Evolutionary conservation across 2,888 invertebrate species (phyloP).

Genomic region (Malthinus flaveolus): DNA sequence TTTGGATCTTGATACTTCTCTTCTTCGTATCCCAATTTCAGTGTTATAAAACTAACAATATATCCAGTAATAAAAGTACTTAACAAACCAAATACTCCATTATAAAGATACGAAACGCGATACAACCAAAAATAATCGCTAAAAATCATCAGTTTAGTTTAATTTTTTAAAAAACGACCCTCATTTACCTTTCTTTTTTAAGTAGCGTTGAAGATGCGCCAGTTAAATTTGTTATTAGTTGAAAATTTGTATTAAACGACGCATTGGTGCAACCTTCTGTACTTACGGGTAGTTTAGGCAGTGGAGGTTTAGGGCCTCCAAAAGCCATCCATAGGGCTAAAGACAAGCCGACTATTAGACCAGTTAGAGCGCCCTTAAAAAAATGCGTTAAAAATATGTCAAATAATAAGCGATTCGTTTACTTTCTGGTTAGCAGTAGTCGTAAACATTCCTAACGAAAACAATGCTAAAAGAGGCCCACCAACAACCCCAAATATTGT

Average conservation of each 20-base stretch:
- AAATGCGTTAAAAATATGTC: no score
- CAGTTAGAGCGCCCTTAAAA: conserved; percentile 69
- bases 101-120: conserved; percentile 75
- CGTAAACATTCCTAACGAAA: conserved; percentile 83
- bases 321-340: conserved; percentile 84
- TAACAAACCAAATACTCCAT: conserved; percentile 61
- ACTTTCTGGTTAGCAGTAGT: conserved; percentile 72
- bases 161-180: background rate
- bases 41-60: conserved; percentile 54
- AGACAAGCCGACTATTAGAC: conserved; percentile 65
- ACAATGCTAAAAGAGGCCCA: conserved; percentile 83
- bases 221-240: no score
- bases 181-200: conserved; percentile 1
- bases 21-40: background rate
- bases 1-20: background rate
- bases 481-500: conserved; percentile 88
- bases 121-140: conserved; percentile 66
- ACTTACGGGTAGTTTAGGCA: conserved; percentile 60
- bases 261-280: conserved; percentile 59
- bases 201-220: no score
- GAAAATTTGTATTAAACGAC: conserved; percentile 11
- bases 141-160: conserved; percentile 5
- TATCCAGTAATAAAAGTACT: conserved; percentile 59
- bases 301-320: conserved; percentile 72
- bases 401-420: background rate